Percentiles rank a stretch among this genome's conserved stretches.
These are phyloP conservation scores for Lemur catta DNA, from an alignment of 2,797 vertebrate species.

Conservation along the genomic window DNA sequence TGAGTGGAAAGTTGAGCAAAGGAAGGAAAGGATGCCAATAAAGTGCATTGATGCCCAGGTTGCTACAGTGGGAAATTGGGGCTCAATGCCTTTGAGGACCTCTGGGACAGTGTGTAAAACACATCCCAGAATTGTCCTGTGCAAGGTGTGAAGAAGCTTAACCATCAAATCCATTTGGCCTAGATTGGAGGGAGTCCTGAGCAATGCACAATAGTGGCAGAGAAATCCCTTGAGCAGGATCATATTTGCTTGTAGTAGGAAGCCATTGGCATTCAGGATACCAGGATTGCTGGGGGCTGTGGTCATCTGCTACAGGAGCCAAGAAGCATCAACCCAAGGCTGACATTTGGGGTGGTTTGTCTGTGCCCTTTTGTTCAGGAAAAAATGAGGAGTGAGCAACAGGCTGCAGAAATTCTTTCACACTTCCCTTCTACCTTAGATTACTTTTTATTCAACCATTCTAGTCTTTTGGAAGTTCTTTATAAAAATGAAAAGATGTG, in stretches of 20 bases:
- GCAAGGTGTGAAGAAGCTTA: neutral
- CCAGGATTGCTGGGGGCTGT: neutral
- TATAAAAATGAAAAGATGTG: slow-evolving; percentile 73
- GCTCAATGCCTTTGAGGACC: neutral
- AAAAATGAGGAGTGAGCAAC: neutral
- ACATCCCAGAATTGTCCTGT: neutral
- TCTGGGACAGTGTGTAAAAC: neutral
- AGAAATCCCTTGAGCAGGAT: neutral
- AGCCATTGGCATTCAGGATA: neutral
- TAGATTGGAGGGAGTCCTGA: neutral
- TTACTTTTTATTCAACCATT: slow-evolving; percentile 75
- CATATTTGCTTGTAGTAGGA: neutral
- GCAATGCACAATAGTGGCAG: neutral
- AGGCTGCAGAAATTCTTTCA: slow-evolving; percentile 1
- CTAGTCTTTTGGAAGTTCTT: slow-evolving; percentile 58
- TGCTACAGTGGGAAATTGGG: neutral
- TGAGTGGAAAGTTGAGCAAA: neutral
- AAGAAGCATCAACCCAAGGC: neutral
- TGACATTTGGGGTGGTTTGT: neutral
- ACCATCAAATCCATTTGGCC: neutral
- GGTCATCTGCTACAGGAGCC: neutral
- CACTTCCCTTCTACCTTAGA: slow-evolving; percentile 60
- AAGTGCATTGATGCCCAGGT: neutral
- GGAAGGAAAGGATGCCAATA: neutral
- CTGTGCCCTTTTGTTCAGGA: neutral